Conservation (phyloP, 2,888 invertebrate species). For the Standfussiana lucernea region DNA sequence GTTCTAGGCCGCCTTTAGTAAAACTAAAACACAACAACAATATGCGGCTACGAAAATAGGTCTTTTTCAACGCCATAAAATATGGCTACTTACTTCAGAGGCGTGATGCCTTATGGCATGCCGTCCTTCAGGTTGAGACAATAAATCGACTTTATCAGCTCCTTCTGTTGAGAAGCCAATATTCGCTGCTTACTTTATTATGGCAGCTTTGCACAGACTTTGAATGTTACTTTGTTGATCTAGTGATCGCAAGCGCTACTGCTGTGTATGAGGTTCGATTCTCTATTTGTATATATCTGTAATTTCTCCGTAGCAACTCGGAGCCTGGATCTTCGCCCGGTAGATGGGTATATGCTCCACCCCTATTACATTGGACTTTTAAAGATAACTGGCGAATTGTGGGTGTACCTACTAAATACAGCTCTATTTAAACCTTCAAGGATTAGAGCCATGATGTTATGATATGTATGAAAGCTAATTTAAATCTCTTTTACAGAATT, state of each 20-base stretch:
- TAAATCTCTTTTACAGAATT: constrained; percentile 27
- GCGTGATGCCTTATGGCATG: background rate
- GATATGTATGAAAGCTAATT: background rate
- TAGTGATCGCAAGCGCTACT: background rate
- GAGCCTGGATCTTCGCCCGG: background rate
- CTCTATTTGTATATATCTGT: too few species aligned
- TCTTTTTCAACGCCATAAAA: background rate
- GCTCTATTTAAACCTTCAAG: background rate
- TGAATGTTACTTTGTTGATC: background rate
- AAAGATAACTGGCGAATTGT: background rate
- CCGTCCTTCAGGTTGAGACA: background rate
- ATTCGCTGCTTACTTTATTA: background rate
- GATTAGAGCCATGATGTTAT: background rate
- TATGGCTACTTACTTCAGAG: background rate
- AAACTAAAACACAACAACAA: background rate
- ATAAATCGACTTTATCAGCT: background rate
- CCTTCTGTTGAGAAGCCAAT: background rate
- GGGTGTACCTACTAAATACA: background rate
- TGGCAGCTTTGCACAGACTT: background rate
- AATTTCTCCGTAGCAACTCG: background rate
- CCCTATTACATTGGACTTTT: background rate
- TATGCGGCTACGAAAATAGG: background rate
- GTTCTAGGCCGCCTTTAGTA: background rate
- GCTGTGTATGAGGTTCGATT: background rate
- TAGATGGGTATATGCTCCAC: background rate